These are phyloP conservation scores for Platalea minor DNA, from an alignment of 2,797 vertebrate species.

Conservation along the genomic window DNA sequence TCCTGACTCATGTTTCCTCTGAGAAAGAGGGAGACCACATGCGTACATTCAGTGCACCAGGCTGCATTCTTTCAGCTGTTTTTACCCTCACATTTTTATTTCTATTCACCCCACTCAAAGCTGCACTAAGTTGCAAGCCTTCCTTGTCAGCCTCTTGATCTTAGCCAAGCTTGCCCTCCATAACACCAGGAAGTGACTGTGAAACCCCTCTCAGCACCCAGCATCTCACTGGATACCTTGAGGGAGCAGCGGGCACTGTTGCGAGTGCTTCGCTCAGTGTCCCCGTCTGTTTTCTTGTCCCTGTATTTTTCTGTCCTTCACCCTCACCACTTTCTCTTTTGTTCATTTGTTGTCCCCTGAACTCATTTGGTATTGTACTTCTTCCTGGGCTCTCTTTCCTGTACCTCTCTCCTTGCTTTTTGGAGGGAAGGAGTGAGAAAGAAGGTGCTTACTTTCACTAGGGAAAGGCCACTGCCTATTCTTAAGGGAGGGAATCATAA, in stretches of 20 bases:
- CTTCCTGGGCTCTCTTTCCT: neutral
- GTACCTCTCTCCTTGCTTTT: neutral
- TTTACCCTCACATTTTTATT: neutral
- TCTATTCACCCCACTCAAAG: neutral
- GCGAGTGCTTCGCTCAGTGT: neutral
- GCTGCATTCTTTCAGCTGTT: neutral
- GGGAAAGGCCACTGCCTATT: neutral
- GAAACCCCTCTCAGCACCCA: neutral
- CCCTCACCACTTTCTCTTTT: neutral
- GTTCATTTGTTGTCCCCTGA: neutral
- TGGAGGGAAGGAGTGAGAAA: neutral
- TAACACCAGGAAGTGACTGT: neutral
- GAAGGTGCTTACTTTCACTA: neutral
- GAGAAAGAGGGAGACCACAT: neutral
- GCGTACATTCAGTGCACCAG: neutral
- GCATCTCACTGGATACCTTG: neutral
- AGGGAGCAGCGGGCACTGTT: neutral
- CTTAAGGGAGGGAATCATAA: neutral
- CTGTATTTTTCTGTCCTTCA: neutral
- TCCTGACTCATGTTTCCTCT: neutral
- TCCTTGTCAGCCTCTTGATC: neutral
- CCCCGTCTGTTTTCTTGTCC: neutral
- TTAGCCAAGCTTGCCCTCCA: rapidly evolving
- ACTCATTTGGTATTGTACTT: neutral
- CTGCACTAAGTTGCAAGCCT: neutral